Conservation (phyloP, 1,140 invertebrate species). For the Manduca sexta region DNA sequence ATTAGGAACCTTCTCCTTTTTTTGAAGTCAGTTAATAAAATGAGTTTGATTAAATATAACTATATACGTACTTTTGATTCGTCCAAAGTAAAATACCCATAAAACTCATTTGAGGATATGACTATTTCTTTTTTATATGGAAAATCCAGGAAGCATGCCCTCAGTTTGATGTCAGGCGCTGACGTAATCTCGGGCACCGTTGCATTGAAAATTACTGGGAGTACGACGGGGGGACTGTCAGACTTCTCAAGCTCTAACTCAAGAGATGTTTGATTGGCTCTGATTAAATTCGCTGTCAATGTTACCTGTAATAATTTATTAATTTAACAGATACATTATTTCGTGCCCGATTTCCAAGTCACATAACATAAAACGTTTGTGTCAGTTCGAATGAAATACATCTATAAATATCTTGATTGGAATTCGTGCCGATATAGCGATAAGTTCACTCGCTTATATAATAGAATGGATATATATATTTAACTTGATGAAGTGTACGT, state of each 20-base stretch:
- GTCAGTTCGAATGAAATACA: no score
- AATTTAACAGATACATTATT: no score
- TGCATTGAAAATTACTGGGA: conserved; percentile 54
- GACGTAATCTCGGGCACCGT: conserved; percentile 44
- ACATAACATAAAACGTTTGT: no score
- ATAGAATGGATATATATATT: no score
- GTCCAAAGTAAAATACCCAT: conserved; percentile 51
- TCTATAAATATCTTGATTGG: no score
- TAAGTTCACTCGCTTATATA: no score
- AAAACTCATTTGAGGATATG: conserved; percentile 40
- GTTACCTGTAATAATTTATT: conserved; percentile 39
- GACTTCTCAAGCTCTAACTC: conserved; percentile 61
- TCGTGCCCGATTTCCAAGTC: no score
- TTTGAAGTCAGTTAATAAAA: no score
- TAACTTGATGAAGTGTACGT: no score
- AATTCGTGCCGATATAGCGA: no score
- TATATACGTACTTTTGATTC: conserved; percentile 43
- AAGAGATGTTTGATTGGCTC: conserved; percentile 51
- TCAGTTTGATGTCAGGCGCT: conserved; percentile 46
- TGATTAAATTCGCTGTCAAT: conserved; percentile 52
- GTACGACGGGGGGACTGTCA: conserved; percentile 51
- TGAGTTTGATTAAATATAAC: no score
- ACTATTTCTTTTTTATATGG: conserved; percentile 41
- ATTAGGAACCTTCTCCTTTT: no score
- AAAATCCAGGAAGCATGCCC: conserved; percentile 53